Percentiles rank a stretch among this genome's conserved stretches.
These are phyloP conservation scores for Pseudanteris insignis DNA, from an alignment of 2,888 invertebrate genomes.

Conservation along the genomic window DNA sequence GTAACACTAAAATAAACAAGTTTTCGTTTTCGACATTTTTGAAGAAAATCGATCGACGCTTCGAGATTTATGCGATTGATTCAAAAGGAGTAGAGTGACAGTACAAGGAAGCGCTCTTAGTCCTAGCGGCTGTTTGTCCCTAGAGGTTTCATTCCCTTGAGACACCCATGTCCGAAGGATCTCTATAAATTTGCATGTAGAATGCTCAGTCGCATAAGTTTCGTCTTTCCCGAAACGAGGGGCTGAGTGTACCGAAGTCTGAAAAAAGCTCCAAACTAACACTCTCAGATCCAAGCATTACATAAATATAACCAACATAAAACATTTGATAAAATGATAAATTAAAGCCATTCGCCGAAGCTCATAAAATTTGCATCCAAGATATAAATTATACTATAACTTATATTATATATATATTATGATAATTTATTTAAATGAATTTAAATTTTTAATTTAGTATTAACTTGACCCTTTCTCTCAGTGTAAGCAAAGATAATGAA, in stretches of 20 bases:
- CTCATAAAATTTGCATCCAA: no score
- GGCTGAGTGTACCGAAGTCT: conserved; percentile 34
- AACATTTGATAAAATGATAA: no score
- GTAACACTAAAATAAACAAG: conserved; percentile 35
- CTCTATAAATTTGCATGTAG: conserved; percentile 67
- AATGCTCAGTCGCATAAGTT: conserved; percentile 57
- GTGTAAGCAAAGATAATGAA: no score
- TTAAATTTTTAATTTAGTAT: no score
- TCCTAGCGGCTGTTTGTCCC: conserved; percentile 62
- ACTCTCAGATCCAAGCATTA: no score
- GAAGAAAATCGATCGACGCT: conserved; percentile 50
- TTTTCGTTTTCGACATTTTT: conserved; percentile 38
- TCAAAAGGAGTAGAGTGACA: conserved; percentile 65
- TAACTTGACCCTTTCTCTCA: no score
- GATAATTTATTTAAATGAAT: no score
- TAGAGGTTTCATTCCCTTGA: conserved; percentile 56
- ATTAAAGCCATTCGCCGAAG: no score
- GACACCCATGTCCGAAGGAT: conserved; percentile 63
- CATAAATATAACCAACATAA: no score
- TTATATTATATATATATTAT: no score
- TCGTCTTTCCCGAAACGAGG: conserved; percentile 37
- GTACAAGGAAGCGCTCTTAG: conserved; percentile 68
- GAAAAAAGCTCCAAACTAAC: conserved; percentile 36
- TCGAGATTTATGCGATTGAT: conserved; percentile 67
- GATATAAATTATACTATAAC: no score